These are phyloP conservation scores for Coenonympha arcania DNA, from an alignment of 2,888 invertebrate genomes.

Conservation along the genomic window DNA sequence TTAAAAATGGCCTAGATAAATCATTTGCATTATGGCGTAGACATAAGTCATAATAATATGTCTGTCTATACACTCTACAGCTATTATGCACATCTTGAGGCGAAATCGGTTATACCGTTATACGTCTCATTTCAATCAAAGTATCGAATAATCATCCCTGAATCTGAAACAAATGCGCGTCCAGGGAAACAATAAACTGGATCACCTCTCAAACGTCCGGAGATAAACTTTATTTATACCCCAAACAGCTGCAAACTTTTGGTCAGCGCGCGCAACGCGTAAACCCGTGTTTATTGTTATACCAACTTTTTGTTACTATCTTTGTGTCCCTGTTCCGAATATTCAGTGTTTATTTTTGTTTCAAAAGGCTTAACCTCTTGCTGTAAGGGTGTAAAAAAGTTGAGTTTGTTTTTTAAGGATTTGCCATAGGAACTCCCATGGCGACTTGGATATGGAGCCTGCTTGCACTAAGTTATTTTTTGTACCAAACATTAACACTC, in stretches of 20 bases:
- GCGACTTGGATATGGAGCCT: neutral
- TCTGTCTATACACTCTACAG: no score
- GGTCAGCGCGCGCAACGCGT: conserved; percentile 59
- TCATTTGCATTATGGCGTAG: no score
- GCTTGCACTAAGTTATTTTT: no score
- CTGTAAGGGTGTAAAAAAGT: conserved; percentile 21
- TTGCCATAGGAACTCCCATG: conserved; percentile 44
- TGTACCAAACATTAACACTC: no score
- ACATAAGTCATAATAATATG: no score
- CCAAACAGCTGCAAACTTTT: conserved; percentile 73
- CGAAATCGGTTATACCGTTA: no score
- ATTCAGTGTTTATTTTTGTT: conserved; percentile 43
- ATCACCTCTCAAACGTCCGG: conserved; percentile 63
- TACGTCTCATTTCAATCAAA: no score
- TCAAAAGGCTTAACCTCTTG: conserved; percentile 29
- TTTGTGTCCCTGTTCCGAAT: conserved; percentile 33
- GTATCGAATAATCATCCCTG: neutral
- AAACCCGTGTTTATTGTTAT: conserved; percentile 53
- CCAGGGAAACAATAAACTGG: conserved; percentile 56
- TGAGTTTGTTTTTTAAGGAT: conserved; percentile 15
- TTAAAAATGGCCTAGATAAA: no score
- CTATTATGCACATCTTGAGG: no score
- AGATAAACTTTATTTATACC: conserved; percentile 72
- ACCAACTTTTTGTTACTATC: conserved; percentile 61
- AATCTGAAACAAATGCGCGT: conserved; percentile 21